phyloP scores from a whole-genome alignment of 2,888 invertebrate genomes.

The Pandemis heparana region DNA sequence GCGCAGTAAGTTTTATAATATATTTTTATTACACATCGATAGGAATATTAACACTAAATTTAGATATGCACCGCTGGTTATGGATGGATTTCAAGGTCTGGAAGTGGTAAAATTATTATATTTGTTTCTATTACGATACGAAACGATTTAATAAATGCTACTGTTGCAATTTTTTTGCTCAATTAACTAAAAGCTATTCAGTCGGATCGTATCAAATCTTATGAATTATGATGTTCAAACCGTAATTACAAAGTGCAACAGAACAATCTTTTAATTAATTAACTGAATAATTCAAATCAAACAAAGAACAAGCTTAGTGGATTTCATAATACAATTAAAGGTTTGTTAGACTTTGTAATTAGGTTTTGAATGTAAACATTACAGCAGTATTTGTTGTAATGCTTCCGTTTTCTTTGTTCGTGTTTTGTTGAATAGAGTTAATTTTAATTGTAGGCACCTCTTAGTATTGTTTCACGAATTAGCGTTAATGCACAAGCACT shows the following conservation, averaged over 20 bases:
- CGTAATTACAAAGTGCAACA: constrained; percentile 19
- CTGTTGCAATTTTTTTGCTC: neutral
- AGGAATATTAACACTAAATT: constrained; percentile 56
- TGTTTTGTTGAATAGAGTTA: constrained; percentile 50
- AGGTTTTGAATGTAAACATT: constrained; percentile 45
- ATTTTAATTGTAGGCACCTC: constrained; percentile 58
- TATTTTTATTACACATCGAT: constrained; percentile 15
- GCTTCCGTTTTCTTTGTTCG: constrained; percentile 43
- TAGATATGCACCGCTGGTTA: constrained; percentile 86
- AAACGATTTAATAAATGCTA: constrained; percentile 11
- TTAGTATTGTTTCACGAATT: constrained; percentile 58
- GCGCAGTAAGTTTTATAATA: neutral
- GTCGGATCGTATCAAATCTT: constrained; percentile 23
- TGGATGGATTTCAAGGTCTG: constrained; percentile 78
- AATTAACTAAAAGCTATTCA: constrained; percentile 10
- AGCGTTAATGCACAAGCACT: constrained; percentile 69
- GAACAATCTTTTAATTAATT: constrained; percentile 57
- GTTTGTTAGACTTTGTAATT: constrained; percentile 56
- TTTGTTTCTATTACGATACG: constrained; percentile 48
- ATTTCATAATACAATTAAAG: constrained; percentile 50
- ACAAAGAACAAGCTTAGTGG: constrained; percentile 46
- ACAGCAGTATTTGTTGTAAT: constrained; percentile 41
- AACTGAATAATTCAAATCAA: constrained; percentile 55
- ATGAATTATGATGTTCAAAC: constrained; percentile 13
- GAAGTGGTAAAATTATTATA: constrained; percentile 63